phyloP scores from a whole-genome alignment of 2,888 invertebrate species.

The Pammene fasciana region DNA sequence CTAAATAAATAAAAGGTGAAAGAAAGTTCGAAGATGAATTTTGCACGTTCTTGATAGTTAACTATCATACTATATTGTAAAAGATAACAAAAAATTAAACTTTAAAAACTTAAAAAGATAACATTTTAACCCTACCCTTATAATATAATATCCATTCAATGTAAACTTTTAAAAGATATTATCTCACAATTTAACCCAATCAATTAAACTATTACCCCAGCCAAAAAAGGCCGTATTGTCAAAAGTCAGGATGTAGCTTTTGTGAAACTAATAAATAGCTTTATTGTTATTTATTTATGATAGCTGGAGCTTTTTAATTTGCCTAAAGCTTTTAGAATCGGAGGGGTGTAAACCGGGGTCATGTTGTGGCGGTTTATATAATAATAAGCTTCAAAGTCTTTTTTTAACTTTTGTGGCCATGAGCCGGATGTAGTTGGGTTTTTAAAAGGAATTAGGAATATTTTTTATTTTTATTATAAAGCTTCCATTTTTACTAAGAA shows the following conservation, averaged over 20 bases:
- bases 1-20: too few species aligned
- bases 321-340: conserved; percentile 49
- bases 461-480: not conserved
- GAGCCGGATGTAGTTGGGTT: conserved; percentile 49
- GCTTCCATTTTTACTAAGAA: not conserved
- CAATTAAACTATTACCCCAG: conserved; percentile 31
- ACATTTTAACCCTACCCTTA: not conserved
- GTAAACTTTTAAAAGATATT: conserved; percentile 19
- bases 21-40: too few species aligned
- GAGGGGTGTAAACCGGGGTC: conserved; percentile 50
- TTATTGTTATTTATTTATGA: conserved; percentile 52
- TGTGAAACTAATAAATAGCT: conserved; percentile 37
- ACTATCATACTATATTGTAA: too few species aligned
- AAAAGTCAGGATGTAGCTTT: conserved; percentile 40
- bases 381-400: conserved; percentile 41
- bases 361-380: conserved; percentile 51
- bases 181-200: conserved; percentile 29
- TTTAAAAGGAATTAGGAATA: conserved; percentile 41
- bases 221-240: conserved; percentile 24
- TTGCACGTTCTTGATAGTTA: too few species aligned
- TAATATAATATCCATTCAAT: conserved; percentile 23
- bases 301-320: conserved; percentile 54
- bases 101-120: too few species aligned
- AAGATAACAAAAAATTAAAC: too few species aligned
- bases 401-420: conserved; percentile 44